Conservation (phyloP, 2,113 vertebrate species). For the Hipposideros armiger region DNA sequence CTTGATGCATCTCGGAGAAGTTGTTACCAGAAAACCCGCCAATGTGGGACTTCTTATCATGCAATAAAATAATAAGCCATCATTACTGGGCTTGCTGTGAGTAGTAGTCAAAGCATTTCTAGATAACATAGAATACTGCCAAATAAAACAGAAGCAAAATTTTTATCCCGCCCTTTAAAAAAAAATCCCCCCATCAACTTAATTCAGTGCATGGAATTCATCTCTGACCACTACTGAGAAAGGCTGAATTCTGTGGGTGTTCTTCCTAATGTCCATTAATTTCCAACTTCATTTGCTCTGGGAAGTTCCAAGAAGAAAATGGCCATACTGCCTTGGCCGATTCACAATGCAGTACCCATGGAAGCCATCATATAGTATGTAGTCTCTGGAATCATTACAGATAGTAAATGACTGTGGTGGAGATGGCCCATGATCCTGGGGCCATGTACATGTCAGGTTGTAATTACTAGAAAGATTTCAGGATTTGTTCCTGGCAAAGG, state of each 20-base stretch:
- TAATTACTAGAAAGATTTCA: slow-evolving; percentile 52
- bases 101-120: neutral
- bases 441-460: neutral
- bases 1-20: neutral
- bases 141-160: neutral
- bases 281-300: neutral
- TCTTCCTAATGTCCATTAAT: neutral
- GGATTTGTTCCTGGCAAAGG: slow-evolving; percentile 47
- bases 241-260: neutral
- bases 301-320: neutral
- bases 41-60: neutral
- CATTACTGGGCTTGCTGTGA: neutral
- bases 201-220: neutral
- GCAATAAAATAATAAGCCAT: neutral
- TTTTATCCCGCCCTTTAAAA: neutral
- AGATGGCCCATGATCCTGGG: neutral
- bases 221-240: neutral
- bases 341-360: neutral
- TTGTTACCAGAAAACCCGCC: neutral
- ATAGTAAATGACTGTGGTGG: neutral
- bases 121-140: neutral
- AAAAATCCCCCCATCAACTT: neutral
- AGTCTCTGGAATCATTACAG: neutral
- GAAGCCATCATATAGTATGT: neutral
- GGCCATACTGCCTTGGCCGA: neutral